These are phyloP conservation scores for Dallia pectoralis DNA, from an alignment of 2,797 vertebrate species.

Conservation along the genomic window DNA sequence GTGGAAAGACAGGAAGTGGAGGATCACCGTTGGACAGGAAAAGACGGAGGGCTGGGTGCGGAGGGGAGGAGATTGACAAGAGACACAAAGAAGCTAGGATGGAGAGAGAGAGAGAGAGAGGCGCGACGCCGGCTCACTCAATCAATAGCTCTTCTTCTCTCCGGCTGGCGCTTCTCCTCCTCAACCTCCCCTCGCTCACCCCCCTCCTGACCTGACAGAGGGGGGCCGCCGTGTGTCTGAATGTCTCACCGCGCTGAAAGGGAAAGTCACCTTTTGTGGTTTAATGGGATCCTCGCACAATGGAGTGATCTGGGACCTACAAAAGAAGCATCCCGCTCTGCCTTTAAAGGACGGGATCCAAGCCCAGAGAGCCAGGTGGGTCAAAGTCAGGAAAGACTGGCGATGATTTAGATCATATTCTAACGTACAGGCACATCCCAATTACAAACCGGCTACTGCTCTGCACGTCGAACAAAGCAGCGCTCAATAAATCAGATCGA, in stretches of 20 bases:
- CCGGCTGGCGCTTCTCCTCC: slow-evolving; percentile 35
- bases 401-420: slow-evolving; percentile 49
- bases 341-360: slow-evolving; percentile 60
- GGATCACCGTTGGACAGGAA: slow-evolving; percentile 46
- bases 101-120: slow-evolving; percentile 35
- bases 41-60: slow-evolving; percentile 43
- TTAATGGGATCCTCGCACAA: slow-evolving; percentile 76
- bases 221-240: slow-evolving; percentile 50
- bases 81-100: slow-evolving; percentile 24
- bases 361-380: slow-evolving; percentile 30
- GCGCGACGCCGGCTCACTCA: slow-evolving; percentile 63
- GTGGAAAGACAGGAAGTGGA: slow-evolving; percentile 37
- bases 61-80: slow-evolving; percentile 62
- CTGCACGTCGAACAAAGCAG: neutral
- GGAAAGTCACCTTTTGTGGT: slow-evolving; percentile 75
- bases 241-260: slow-evolving; percentile 72
- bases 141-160: slow-evolving; percentile 68
- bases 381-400: slow-evolving; percentile 37
- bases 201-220: slow-evolving; percentile 55
- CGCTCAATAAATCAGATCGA: neutral
- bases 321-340: slow-evolving; percentile 60
- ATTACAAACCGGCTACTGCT: neutral
- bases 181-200: slow-evolving; percentile 24
- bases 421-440: slow-evolving; percentile 28
- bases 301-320: slow-evolving; percentile 60